Evolutionary conservation across 1,140 invertebrate genomes (phyloP), one percentile per base, ranked within the genome.

Genomic region (Pollicipes pollicipes): DNA sequence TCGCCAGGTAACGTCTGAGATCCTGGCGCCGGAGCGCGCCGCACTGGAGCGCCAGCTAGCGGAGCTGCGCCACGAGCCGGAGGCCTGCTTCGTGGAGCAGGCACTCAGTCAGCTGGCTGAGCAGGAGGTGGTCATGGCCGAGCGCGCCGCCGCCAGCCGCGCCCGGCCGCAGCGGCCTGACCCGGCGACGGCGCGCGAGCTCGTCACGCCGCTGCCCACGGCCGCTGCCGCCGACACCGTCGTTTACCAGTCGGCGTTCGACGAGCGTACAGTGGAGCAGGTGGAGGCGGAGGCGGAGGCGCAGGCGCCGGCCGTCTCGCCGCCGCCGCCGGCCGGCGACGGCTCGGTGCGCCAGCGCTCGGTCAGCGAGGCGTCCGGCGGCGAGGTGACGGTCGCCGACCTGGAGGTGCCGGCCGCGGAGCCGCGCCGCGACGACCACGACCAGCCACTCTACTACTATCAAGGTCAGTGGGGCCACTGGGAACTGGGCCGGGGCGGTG

Each of bases 11-110:
- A 76, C 85, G 64, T 72, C 81, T 28, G 88, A 68, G 35, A 74
- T 96, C 45, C 84, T 95, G 71, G 81, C 86, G 68, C 81, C 84
- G 69, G 93, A 97, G 80, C 83, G 83, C 64, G 76, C 73, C 6
- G 88, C 92, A 77, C 81, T 97, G 58, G 76, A 84, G 73, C 71
- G 79, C 24, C 86, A 88, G 77, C 73, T 80, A 70, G 80, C 81
- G 28, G 84, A 87, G 72, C 85, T 88, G 31, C 78, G 78, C 72
- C 84, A 90, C 74, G 87, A 85, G 73, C 88, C 90, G 2, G 93
- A 95, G 81, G 84, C 86, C 75, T 86, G 88, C 76, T 96, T 93
- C 77, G 87, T 95, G 73, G 85, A 94, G 76, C 84, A 91, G 79
- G 92, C 92, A 37, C 79, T 91, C 28, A 76, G 82, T 30, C 82